Conservation (phyloP, 2,113 vertebrate genomes). For the Cynoglossus semilaevis region DNA sequence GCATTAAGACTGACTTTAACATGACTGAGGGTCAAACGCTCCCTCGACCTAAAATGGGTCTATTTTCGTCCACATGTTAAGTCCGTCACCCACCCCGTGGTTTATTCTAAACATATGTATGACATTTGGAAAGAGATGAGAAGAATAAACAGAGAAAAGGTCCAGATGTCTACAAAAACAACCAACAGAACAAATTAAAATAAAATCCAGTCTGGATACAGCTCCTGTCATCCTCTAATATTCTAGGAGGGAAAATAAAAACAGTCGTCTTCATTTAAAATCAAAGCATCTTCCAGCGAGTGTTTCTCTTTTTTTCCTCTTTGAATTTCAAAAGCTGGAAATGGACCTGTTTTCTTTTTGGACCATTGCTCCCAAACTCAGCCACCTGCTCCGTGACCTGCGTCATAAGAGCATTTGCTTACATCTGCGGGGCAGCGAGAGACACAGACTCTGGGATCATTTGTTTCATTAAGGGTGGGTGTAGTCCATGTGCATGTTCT, state of each 20-base stretch:
- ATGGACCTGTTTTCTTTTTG: constrained; percentile 28
- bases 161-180: constrained; percentile 12
- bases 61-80: not conserved
- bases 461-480: constrained; percentile 58
- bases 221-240: constrained; percentile 16
- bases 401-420: constrained; percentile 33
- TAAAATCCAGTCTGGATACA: constrained; percentile 16
- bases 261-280: constrained; percentile 26
- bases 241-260: constrained; percentile 35
- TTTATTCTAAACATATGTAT: constrained; percentile 41
- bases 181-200: constrained; percentile 12
- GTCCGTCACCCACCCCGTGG: not conserved
- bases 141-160: constrained; percentile 21
- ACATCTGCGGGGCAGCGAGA: constrained; percentile 41
- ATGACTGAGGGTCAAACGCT: no score
- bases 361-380: constrained; percentile 29
- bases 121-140: constrained; percentile 42
- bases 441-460: constrained; percentile 41
- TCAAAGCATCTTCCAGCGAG: constrained; percentile 29
- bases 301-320: constrained; percentile 30
- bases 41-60: no score
- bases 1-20: no score
- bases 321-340: constrained; percentile 32
- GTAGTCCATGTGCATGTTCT: constrained; percentile 50
- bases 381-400: constrained; percentile 56